Conservation (phyloP, 2,888 invertebrate genomes). For the Watsonalla binaria region DNA sequence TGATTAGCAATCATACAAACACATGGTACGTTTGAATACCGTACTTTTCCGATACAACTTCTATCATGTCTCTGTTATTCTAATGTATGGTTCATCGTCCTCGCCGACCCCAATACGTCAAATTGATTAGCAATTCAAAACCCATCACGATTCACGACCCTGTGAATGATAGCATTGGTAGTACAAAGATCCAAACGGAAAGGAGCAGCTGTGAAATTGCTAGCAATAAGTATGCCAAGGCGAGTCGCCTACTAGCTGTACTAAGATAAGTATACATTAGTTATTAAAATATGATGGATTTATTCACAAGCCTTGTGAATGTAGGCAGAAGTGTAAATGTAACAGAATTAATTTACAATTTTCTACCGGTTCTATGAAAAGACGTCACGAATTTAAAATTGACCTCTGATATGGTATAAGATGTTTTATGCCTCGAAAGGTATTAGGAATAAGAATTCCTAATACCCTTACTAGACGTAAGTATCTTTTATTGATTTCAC, state of each 20-base stretch:
- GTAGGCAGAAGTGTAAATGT: background rate
- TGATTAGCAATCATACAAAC: no score
- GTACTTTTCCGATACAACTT: no score
- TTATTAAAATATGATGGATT: background rate
- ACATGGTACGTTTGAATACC: no score
- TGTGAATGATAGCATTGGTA: slow-evolving; percentile 5
- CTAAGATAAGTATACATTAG: slow-evolving; percentile 7
- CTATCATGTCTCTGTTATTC: no score
- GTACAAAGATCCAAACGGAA: slow-evolving; percentile 19
- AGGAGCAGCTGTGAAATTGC: slow-evolving; percentile 38
- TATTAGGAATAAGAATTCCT: no score
- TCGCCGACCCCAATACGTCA: background rate
- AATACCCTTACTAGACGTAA: no score
- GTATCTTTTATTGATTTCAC: no score
- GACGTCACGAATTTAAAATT: no score
- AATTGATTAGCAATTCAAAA: slow-evolving; percentile 5
- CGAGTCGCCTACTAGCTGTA: slow-evolving; percentile 9
- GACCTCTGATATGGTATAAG: no score
- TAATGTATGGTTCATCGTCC: background rate
- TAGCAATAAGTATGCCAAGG: slow-evolving; percentile 42
- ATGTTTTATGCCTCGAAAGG: no score
- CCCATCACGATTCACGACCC: slow-evolving; percentile 3
- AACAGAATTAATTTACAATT: no score
- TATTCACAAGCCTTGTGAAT: background rate
- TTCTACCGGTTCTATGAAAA: no score